Conservation (phyloP, 2,797 vertebrate genomes). For the Smutsia gigantea region DNA sequence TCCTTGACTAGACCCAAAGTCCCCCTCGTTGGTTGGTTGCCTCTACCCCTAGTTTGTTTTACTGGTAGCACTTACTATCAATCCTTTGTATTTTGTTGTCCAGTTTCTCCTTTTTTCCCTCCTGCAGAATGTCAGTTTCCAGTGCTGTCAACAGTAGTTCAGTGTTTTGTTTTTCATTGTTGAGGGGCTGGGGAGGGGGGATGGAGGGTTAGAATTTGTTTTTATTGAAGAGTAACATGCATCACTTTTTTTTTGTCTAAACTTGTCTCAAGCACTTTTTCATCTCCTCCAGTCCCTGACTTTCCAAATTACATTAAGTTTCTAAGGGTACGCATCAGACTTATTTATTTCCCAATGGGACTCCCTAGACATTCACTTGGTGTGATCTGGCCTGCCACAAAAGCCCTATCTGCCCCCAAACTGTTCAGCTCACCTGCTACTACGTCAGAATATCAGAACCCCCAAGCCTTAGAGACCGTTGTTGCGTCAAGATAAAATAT, state of each 20-base stretch:
- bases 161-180: not conserved
- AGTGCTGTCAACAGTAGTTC: not conserved
- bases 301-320: constrained; percentile 8
- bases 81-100: not conserved
- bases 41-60: not conserved
- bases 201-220: not conserved
- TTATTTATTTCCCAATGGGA: not conserved
- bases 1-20: not conserved
- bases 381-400: not conserved
- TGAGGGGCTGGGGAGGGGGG: not conserved
- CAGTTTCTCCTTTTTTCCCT: not conserved
- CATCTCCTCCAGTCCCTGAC: not conserved
- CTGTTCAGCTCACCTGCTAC: not conserved
- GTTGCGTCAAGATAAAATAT: not conserved
- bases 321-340: not conserved
- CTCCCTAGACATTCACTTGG: not conserved
- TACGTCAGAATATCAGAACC: not conserved
- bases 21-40: not conserved
- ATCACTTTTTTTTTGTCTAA: not conserved
- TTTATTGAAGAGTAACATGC: not conserved
- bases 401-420: not conserved
- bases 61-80: not conserved
- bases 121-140: not conserved
- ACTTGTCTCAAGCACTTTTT: not conserved
- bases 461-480: not conserved